Conservation (phyloP, 2,797 vertebrate species). For the Enteromius argenteus region DNA sequence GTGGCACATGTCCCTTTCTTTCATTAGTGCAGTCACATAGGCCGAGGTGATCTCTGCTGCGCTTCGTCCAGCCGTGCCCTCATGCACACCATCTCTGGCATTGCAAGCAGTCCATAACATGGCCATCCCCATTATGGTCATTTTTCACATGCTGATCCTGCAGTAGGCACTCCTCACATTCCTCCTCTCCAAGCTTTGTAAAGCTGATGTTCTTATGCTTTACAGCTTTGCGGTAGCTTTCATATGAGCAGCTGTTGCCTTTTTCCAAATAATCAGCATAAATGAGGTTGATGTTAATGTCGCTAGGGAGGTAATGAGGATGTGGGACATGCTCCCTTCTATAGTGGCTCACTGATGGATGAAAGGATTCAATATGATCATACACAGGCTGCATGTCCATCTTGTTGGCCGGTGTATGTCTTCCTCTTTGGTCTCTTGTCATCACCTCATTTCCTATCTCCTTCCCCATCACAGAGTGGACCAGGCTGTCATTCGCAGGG, state of each 20-base stretch:
- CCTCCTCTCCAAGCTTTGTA: neutral
- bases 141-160: neutral
- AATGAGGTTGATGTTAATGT: neutral
- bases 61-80: neutral
- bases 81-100: neutral
- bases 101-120: neutral
- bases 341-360: neutral
- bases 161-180: neutral
- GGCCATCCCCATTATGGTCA: neutral
- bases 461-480: neutral
- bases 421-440: neutral
- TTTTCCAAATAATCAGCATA: slow-evolving; percentile 5
- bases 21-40: neutral
- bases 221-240: neutral
- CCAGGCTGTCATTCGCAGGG: neutral
- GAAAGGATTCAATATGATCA: neutral
- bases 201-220: neutral
- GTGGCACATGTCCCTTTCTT: neutral
- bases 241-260: slow-evolving; percentile 1
- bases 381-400: neutral
- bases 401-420: neutral
- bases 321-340: neutral
- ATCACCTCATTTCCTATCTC: neutral
- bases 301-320: neutral
- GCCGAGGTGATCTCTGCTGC: neutral